A percentile compares a stretch with the other conserved stretches of the same genome.
Conservation (phyloP, 2,888 invertebrate species). For the Ophioninae sp. region DNA sequence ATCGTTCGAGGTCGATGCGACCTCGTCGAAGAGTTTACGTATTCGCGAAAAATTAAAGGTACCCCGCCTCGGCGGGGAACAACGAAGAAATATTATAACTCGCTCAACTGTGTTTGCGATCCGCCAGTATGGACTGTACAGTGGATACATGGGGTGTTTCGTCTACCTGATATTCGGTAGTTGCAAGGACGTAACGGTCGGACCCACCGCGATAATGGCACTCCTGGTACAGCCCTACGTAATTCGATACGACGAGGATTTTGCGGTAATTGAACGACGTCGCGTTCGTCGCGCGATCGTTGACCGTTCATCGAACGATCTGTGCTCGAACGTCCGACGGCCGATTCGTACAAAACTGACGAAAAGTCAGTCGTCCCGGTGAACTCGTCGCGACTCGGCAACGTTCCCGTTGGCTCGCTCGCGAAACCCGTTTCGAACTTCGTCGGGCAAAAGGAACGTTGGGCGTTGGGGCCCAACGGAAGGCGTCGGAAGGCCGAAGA, state of each 20-base stretch:
- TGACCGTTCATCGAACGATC: not conserved
- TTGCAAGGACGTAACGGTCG: slow-evolving; percentile 82
- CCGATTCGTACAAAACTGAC: not conserved
- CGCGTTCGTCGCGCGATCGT: not conserved
- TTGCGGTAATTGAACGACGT: slow-evolving; percentile 75
- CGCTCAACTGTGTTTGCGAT: slow-evolving; percentile 3
- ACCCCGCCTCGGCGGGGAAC: no score
- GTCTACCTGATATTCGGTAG: slow-evolving; percentile 83
- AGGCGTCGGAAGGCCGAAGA: not conserved
- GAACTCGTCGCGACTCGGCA: not conserved
- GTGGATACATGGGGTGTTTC: slow-evolving; percentile 84
- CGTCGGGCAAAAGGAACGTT: no score
- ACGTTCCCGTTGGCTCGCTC: no score
- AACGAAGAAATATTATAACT: not conserved
- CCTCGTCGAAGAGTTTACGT: no score
- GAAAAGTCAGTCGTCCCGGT: not conserved
- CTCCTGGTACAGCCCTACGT: slow-evolving; percentile 82
- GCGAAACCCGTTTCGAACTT: no score
- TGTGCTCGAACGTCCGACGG: not conserved
- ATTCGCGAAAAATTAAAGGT: no score
- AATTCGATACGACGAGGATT: slow-evolving; percentile 76
- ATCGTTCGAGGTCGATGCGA: no score
- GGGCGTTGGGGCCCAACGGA: no score
- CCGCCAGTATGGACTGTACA: slow-evolving; percentile 84
- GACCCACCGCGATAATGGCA: slow-evolving; percentile 86